Evolutionary conservation across 1,140 invertebrate species (phyloP).

Genomic region (Tetragnatha versicolor): DNA sequence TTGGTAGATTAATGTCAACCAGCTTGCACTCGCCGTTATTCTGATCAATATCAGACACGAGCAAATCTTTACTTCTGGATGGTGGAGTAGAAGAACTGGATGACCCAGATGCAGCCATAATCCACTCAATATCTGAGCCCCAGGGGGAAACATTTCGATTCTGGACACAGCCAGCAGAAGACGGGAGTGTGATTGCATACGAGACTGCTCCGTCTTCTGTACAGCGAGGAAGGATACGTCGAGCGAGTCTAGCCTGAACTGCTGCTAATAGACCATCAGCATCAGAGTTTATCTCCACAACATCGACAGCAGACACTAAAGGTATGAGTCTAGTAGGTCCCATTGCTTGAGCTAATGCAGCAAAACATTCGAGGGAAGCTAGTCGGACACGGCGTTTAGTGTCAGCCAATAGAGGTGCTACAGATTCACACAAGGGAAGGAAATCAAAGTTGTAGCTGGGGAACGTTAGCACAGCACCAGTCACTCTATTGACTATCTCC

Average conservation of each 20-base stretch:
- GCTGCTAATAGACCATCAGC: slow-evolving; percentile 61
- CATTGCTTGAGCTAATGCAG: slow-evolving; percentile 78
- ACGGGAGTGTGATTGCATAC: slow-evolving; percentile 62
- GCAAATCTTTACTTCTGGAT: slow-evolving; percentile 38
- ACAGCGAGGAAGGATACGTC: slow-evolving; percentile 62
- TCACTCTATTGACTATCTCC: slow-evolving; percentile 78
- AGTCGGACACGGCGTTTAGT: slow-evolving; percentile 77
- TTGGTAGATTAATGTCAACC: slow-evolving; percentile 18
- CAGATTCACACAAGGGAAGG: slow-evolving; percentile 67
- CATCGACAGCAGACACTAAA: slow-evolving; percentile 61
- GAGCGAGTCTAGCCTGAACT: slow-evolving; percentile 70
- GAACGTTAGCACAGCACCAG: slow-evolving; percentile 78
- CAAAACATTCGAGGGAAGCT: slow-evolving; percentile 80
- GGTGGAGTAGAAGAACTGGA: slow-evolving; percentile 55
- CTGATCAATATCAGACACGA: slow-evolving; percentile 4
- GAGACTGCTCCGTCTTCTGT: slow-evolving; percentile 57
- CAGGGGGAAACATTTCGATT: slow-evolving; percentile 51
- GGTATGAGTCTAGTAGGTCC: slow-evolving; percentile 66
- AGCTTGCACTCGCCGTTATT: slow-evolving; percentile 41
- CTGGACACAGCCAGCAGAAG: slow-evolving; percentile 61
- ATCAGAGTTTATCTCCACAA: slow-evolving; percentile 63
- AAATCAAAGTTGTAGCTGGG: slow-evolving; percentile 82
- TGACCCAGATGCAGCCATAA: slow-evolving; percentile 71
- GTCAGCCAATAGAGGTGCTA: slow-evolving; percentile 72
- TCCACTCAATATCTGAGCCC: slow-evolving; percentile 77